These are phyloP conservation scores for Chiloscyllium plagiosum DNA, from an alignment of 2,113 vertebrate species.

Conservation along the genomic window DNA sequence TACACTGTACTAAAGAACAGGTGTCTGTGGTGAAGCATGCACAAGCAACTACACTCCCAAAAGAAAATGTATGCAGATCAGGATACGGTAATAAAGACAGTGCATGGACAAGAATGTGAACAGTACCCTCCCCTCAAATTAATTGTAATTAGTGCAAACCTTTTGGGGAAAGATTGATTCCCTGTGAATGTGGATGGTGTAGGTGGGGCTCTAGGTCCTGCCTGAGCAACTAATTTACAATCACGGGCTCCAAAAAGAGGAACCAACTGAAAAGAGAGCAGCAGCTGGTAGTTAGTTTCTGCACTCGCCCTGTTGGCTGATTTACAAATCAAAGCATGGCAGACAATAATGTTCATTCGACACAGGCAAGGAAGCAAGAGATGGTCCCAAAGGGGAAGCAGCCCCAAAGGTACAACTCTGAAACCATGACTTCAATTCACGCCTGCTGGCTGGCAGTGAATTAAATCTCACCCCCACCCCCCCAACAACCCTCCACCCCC, in stretches of 20 bases:
- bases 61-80: background rate
- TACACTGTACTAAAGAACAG: background rate
- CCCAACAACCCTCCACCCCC: background rate
- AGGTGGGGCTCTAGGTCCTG: background rate
- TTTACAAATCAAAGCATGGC: background rate
- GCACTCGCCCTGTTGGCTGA: background rate
- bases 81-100: background rate
- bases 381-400: background rate
- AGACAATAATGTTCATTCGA: background rate
- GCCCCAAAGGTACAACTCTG: background rate
- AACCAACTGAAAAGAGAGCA: background rate
- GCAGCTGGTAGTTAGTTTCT: background rate
- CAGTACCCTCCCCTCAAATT: background rate
- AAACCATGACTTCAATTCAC: conserved; percentile 42
- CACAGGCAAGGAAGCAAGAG: background rate
- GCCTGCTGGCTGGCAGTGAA: conserved; percentile 42
- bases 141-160: background rate
- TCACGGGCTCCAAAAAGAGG: background rate
- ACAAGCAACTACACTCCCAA: background rate
- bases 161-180: background rate
- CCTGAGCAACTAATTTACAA: background rate
- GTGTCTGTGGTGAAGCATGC: background rate
- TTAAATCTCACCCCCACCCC: background rate
- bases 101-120: background rate
- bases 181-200: background rate